phyloP scores from a whole-genome alignment of 1,140 invertebrate species.

The Helicoverpa zea region DNA sequence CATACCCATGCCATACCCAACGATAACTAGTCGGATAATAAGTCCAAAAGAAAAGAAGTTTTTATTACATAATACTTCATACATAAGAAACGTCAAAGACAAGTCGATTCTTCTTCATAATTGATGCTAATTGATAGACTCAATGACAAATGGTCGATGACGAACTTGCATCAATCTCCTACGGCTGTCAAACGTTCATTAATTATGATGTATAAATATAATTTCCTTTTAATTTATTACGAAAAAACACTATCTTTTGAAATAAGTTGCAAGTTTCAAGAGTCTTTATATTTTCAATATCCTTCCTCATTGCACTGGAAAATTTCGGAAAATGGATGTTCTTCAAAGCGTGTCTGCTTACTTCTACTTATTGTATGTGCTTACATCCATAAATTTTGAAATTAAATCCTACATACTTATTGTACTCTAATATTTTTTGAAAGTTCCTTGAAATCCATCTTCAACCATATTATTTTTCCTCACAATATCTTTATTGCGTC shows the following conservation, averaged over 20 bases:
- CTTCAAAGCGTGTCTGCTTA: no score
- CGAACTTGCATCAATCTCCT: background rate
- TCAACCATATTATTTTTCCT: background rate
- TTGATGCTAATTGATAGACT: conserved; percentile 5
- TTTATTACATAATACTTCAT: no score
- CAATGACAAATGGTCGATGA: conserved; percentile 14
- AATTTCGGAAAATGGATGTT: no score
- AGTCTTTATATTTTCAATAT: background rate
- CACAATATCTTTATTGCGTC: conserved; percentile 5
- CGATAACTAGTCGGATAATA: no score
- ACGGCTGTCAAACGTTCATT: background rate
- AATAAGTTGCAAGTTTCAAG: background rate
- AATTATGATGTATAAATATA: background rate
- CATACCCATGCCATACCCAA: no score
- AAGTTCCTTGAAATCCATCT: background rate
- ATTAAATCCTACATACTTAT: no score
- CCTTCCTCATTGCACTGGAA: no score
- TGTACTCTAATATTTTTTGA: background rate
- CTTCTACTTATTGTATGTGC: no score
- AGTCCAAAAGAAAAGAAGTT: no score
- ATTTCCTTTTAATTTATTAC: no score
- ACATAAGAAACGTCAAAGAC: background rate
- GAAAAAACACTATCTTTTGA: background rate
- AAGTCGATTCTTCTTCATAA: background rate
- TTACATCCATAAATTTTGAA: no score